Evolutionary conservation across 2,113 vertebrate genomes (phyloP), one percentile per base, ranked within the genome.

Genomic region (Gymnobelideus leadbeateri): DNA sequence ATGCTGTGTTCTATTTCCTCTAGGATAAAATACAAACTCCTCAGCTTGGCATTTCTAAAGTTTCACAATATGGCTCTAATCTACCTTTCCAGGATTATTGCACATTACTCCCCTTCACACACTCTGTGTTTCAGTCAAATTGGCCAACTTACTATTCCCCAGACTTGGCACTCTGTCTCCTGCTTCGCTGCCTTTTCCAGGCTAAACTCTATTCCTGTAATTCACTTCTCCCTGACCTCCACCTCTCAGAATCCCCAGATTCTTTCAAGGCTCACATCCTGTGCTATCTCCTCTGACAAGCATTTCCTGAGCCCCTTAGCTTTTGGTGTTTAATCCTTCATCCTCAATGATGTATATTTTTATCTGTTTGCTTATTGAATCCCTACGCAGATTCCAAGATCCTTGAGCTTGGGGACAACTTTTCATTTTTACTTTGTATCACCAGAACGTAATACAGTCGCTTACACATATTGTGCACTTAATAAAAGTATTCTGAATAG

Each of bases 51-150:
- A 84, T 84, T 84, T 84, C 68, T 21, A 84, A 84, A 84, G 68
- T 84, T 84, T 84, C 68, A 84, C 68, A 84, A 84, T 84, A 84
- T 84, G 68, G 68, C n/a, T 84, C 68, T 84, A 43, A 84, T 84
- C 68, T 84, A 84, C 68, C 68, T 84, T 84, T 84, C n/a, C 68
- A 84, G 68, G 68, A 84, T 84, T 84, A 43, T 84, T 84, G 68
- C 68, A 84, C n/a, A 84, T 84, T 84, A 43, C 68, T 43, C 68
- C 68, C 68, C n/a, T 84, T 84, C 68, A 84, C 68, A 84, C 68
- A 84, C 68, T 84, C 37, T 43, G n/a, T 84, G 37, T 84, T 84
- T 84, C 68, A 84, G 68, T 43, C n/a, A 84, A 43, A 84, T 84
- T 84, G 68, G 68, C 68, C n/a, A 43, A 43, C 68, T 43, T 84